Evolutionary conservation across 37 sponge, comb jelly and placozoan species (phyloP).

Genomic region (Crambe crambe): DNA sequence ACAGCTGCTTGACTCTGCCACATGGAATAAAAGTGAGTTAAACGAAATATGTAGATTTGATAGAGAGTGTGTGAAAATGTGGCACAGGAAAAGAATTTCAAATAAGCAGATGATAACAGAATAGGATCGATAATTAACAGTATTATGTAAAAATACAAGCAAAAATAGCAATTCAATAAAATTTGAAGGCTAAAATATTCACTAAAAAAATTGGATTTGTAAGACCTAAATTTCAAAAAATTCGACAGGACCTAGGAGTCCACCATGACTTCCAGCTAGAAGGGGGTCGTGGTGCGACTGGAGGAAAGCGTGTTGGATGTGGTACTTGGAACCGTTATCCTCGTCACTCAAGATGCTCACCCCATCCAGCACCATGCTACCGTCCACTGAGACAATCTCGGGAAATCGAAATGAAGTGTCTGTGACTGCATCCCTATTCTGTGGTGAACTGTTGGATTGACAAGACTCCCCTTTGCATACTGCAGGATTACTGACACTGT

Average conservation of each 20-base stretch:
- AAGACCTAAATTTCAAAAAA: background rate
- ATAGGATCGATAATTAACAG: too few species aligned
- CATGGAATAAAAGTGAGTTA: too few species aligned
- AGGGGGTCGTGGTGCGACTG: constrained; percentile 18
- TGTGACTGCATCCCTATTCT: background rate
- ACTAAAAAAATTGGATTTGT: too few species aligned
- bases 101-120: too few species aligned
- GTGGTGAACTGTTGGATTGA: background rate
- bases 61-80: too few species aligned
- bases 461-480: background rate
- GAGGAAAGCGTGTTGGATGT: constrained; percentile 1
- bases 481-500: background rate
- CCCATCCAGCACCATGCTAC: constrained; percentile 15
- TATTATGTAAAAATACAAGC: too few species aligned
- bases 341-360: constrained; percentile 2
- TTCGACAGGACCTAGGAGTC: background rate
- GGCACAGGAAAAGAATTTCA: too few species aligned
- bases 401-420: background rate
- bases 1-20: too few species aligned
- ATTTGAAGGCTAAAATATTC: background rate
- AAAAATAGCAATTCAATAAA: too few species aligned
- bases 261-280: background rate
- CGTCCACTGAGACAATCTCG: constrained; percentile 1
- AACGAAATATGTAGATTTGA: too few species aligned
- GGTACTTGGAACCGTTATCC: background rate